Evolutionary conservation across 2,113 vertebrate species (phyloP).

Genomic region (Hiodon alosoides): DNA sequence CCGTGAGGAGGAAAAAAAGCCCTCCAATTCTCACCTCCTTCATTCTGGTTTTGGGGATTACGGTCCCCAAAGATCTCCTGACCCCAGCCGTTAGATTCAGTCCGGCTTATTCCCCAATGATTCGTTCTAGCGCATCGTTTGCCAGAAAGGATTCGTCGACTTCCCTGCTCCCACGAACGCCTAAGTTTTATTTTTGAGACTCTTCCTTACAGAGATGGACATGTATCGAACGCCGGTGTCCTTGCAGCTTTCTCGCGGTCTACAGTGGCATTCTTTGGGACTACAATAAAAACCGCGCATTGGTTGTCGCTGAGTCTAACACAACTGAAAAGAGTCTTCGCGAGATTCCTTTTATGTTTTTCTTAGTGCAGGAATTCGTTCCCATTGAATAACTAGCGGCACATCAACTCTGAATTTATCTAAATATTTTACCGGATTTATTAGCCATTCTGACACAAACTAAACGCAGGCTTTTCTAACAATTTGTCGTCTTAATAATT

Average conservation of each 20-base stretch:
- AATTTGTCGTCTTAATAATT: constrained; percentile 32
- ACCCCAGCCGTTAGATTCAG: no score
- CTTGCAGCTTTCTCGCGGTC: constrained; percentile 43
- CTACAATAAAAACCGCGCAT: constrained; percentile 34
- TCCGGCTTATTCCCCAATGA: background rate
- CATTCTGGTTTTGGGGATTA: constrained; percentile 26
- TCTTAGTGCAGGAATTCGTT: constrained; percentile 27
- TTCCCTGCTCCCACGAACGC: constrained; percentile 19
- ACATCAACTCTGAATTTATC: constrained; percentile 46
- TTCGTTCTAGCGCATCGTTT: constrained; percentile 33
- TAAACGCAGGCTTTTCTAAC: constrained; percentile 47
- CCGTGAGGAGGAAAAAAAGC: background rate
- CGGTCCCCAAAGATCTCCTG: background rate
- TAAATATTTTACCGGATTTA: constrained; percentile 39
- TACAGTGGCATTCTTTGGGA: constrained; percentile 48
- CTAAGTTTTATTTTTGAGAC: constrained; percentile 31
- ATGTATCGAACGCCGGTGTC: constrained; percentile 38
- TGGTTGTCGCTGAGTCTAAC: constrained; percentile 30
- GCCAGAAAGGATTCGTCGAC: constrained; percentile 42
- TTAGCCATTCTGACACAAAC: constrained; percentile 43
- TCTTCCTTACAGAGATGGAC: constrained; percentile 45
- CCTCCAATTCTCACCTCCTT: background rate
- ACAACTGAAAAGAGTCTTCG: constrained; percentile 43
- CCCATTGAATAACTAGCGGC: constrained; percentile 44
- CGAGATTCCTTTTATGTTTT: constrained; percentile 39